Base-by-base conservation (phyloP, 2,797 vertebrate genomes). In the Eulemur coronatus region DNA sequence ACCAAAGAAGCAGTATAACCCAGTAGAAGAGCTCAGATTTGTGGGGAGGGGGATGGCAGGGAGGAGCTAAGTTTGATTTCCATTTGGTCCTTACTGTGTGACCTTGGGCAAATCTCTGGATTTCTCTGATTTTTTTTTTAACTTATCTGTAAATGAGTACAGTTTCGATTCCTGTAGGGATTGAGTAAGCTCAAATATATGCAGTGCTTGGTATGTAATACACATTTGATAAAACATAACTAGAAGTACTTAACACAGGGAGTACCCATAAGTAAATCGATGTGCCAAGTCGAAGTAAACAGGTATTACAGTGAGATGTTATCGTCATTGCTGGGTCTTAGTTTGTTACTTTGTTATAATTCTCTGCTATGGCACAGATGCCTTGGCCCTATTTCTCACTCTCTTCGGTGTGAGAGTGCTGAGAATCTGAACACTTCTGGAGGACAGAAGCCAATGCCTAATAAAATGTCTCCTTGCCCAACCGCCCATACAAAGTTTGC, bases 121-220 rank as follows among this genome's bases (percentile, higher is more conserved):
- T 72, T 85, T 81, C 6, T 80, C 33, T 70, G 4, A 28, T 46
- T 48, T 33, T 57, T 57, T 33, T 50, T 33, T 85, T 35, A 7
- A 63, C 65, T 84, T 43, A 55, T 91, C 89, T 89, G 13, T 93
- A 70, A 96, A 94, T 55, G 11, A 91, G 73, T 52, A 63, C 57
- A 95, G 0, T 50, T 89, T 92, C 18, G 41, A 81, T 87, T 91
- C 65, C 93, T 89, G 22, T 2, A 24, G 79, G 28, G 41, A 88
- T 24, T 78, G 72, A 94, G 28, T 78, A 14, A 96, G 20, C 73
- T 41, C 18, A 59, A 11, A 4, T 82, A 18, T 59, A 78, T 69
- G 35, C 3, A 61, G 14, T 48, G 28, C 26, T 76, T 35, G 17
- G 38, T 57, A 75, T 48, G n/a, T 63, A 82, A 35, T 50, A 48